Evolutionary conservation across 2,888 invertebrate genomes (phyloP).

Genomic region (Octonoba sinensis): DNA sequence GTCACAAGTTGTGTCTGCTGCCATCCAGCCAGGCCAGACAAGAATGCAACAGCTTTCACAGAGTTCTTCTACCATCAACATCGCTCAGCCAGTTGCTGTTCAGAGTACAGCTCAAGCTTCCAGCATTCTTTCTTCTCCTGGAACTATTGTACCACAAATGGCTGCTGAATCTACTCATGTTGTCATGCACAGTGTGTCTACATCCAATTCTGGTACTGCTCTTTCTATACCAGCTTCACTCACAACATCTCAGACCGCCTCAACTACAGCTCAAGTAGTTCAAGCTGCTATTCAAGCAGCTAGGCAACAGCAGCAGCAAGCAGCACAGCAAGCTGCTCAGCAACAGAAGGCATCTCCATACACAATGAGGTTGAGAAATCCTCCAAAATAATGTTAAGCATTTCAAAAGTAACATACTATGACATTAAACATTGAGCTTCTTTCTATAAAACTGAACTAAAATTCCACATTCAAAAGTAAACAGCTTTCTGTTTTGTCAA

Average conservation of each 20-base stretch:
- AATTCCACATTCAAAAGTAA: too few species aligned
- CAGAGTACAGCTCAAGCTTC: conserved; percentile 24
- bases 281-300: conserved; percentile 63
- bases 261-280: conserved; percentile 45
- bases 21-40: conserved; percentile 19
- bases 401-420: not conserved
- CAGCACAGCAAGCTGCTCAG: conserved; percentile 28
- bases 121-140: conserved; percentile 26
- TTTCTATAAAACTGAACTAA: too few species aligned
- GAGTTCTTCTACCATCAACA: conserved; percentile 21
- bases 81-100: conserved; percentile 22
- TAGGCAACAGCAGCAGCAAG: conserved; percentile 29
- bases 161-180: conserved; percentile 39
- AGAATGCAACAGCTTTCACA: conserved; percentile 32
- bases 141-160: conserved; percentile 34
- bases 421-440: too few species aligned
- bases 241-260: conserved; percentile 17
- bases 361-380: conserved; percentile 59
- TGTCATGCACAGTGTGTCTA: conserved; percentile 45
- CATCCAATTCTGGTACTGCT: conserved; percentile 7
- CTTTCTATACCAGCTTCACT: conserved; percentile 14
- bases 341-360: conserved; percentile 59
- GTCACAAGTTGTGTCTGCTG: conserved; percentile 48
- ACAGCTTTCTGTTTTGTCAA: too few species aligned
- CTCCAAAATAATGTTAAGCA: conserved; percentile 32